Evolutionary conservation across 92 coral and sea anemone genomes (phyloP).

Genomic region (Phenganax marumi): DNA sequence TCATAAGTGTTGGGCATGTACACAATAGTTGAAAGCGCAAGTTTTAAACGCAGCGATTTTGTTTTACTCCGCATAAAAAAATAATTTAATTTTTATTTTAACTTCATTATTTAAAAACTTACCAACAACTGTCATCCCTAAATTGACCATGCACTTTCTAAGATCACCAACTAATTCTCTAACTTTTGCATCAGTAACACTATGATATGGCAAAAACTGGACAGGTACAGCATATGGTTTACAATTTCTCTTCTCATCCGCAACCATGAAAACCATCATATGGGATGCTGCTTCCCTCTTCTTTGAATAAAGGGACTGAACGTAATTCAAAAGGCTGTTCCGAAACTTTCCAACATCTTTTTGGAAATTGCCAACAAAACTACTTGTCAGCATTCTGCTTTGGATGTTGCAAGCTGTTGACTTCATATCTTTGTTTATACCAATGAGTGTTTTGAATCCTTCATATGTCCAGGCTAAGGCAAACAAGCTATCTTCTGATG

Average conservation of each 20-base stretch:
- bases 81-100: neutral
- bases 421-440: constrained; percentile 22
- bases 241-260: neutral
- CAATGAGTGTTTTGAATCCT: constrained; percentile 25
- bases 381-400: neutral
- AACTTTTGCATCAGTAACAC: neutral
- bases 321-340: neutral
- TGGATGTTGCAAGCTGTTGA: constrained; percentile 12
- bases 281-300: neutral
- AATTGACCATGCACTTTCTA: neutral
- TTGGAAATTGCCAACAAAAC: neutral
- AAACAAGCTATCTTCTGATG: constrained; percentile 25
- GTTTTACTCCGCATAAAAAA: neutral
- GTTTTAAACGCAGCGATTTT: neutral
- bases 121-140: neutral
- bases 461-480: constrained; percentile 24
- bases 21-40: neutral
- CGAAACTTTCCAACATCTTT: neutral
- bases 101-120: neutral
- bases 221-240: constrained; percentile 14
- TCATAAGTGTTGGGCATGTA: neutral
- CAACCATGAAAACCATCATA: neutral
- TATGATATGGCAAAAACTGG: neutral
- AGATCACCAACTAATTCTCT: neutral
- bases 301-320: neutral